Percentiles rank a stretch among this genome's conserved stretches.
These are phyloP conservation scores for Eubucco bourcierii DNA, from an alignment of 2,113 vertebrate genomes.

Conservation along the genomic window DNA sequence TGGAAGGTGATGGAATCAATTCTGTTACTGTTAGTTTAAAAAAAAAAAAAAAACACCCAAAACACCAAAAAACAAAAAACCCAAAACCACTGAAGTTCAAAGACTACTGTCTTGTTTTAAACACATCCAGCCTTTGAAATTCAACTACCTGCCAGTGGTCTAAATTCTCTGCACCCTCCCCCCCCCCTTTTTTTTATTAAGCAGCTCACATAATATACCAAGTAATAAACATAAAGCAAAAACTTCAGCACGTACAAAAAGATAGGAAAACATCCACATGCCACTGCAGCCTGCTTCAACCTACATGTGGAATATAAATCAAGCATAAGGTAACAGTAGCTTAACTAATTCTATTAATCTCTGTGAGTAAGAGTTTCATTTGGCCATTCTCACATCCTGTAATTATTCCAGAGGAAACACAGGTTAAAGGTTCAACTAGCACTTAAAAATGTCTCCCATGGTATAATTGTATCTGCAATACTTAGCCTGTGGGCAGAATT, in stretches of 20 bases:
- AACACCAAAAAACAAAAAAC: not conserved
- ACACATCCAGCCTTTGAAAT: constrained; percentile 54
- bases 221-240: constrained; percentile 35
- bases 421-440: constrained; percentile 73
- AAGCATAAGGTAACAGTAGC: constrained; percentile 59
- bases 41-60: not conserved
- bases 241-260: constrained; percentile 19
- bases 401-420: constrained; percentile 74
- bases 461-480: constrained; percentile 66
- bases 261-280: constrained; percentile 41
- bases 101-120: constrained; percentile 46
- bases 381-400: constrained; percentile 70
- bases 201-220: constrained; percentile 13
- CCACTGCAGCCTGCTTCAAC: not conserved
- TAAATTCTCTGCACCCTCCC: not conserved
- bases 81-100: constrained; percentile 18
- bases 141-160: constrained; percentile 28
- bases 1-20: constrained; percentile 38
- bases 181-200: not conserved
- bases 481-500: constrained; percentile 41
- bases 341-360: constrained; percentile 73
- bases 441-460: constrained; percentile 66
- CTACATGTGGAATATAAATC: constrained; percentile 37
- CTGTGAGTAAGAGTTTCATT: constrained; percentile 62
- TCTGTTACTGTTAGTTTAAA: constrained; percentile 37